A percentile compares a stretch with the other conserved stretches of the same genome.
Evolutionary conservation across 2,797 vertebrate genomes (phyloP).

Genomic region (Enteromius trimaculatus): DNA sequence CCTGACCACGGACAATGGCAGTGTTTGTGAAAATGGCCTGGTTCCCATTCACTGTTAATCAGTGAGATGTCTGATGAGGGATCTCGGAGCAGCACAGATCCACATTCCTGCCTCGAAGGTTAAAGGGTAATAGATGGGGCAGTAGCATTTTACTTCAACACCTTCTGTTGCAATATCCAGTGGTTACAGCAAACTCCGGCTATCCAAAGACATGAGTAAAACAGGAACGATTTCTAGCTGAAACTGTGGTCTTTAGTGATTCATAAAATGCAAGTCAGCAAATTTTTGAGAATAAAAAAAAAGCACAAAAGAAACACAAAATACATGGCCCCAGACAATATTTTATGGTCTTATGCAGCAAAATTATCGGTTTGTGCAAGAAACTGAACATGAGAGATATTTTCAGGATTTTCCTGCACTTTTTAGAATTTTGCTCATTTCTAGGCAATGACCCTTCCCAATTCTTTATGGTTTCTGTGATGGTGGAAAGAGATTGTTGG

Average conservation of each 20-base stretch:
- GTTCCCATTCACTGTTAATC: slow-evolving; percentile 43
- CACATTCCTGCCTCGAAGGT: slow-evolving; percentile 24
- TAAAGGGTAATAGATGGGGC: slow-evolving; percentile 34
- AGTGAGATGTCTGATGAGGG: slow-evolving; percentile 15
- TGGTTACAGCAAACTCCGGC: background rate
- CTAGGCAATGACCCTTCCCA: background rate
- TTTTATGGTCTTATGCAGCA: background rate
- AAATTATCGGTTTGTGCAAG: background rate
- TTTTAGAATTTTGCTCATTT: background rate
- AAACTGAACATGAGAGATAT: background rate
- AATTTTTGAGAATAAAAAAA: background rate
- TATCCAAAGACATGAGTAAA: background rate
- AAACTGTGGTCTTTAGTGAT: background rate
- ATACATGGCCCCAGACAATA: background rate
- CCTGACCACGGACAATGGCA: slow-evolving; percentile 45
- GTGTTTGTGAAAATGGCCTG: slow-evolving; percentile 45
- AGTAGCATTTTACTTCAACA: slow-evolving; percentile 8
- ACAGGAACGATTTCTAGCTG: background rate
- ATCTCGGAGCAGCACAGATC: slow-evolving; percentile 24
- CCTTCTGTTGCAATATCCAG: background rate
- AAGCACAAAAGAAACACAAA: background rate
- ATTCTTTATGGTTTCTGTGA: background rate
- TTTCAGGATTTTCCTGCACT: background rate
- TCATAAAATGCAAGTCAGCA: background rate
- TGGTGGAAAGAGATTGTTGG: background rate